These are phyloP conservation scores for Laupala kohalensis DNA, from an alignment of 1,140 invertebrate genomes.

Conservation along the genomic window DNA sequence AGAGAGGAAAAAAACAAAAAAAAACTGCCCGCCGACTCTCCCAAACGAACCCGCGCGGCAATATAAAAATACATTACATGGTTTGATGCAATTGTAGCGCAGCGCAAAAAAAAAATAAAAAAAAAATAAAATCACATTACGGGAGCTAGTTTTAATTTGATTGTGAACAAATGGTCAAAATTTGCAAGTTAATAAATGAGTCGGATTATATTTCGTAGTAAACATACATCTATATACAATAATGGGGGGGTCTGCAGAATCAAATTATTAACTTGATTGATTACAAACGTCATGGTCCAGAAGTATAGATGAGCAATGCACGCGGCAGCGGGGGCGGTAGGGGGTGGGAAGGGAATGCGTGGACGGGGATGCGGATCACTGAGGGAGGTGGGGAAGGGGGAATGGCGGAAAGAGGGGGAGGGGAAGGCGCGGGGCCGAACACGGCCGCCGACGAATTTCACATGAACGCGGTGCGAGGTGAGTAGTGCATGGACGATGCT, in stretches of 20 bases:
- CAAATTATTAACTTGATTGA: conserved; percentile 18
- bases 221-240: conserved; percentile 10
- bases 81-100: neutral
- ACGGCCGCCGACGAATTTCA: conserved; percentile 11
- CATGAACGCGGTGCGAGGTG: conserved; percentile 1
- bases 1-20: no score
- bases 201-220: conserved; percentile 14
- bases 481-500: neutral
- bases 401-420: neutral
- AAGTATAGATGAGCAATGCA: conserved; percentile 14
- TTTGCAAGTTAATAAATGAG: conserved; percentile 16
- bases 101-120: no score
- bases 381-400: neutral
- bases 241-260: conserved; percentile 12
- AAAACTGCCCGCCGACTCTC: neutral
- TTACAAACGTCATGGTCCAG: conserved; percentile 16
- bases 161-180: conserved; percentile 15
- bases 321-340: neutral
- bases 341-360: neutral
- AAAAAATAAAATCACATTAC: conserved; percentile 4
- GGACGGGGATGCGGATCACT: neutral
- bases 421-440: neutral
- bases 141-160: conserved; percentile 15
- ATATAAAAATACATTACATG: neutral
- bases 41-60: neutral